A percentile compares a stretch with the other conserved stretches of the same genome.
Conservation (phyloP, 2,888 invertebrate genomes). For the Heliconius erato region DNA sequence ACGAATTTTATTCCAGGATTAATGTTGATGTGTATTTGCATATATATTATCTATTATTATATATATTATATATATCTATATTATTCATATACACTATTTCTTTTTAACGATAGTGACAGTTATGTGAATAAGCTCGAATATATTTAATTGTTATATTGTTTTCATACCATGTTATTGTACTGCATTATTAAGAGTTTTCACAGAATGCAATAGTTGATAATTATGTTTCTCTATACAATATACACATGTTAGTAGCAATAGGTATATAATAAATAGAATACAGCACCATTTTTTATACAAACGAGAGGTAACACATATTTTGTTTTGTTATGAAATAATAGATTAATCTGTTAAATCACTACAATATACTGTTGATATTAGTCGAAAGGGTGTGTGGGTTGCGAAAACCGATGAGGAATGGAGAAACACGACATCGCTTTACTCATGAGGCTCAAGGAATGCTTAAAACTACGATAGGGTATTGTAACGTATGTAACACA, state of each 20-base stretch:
- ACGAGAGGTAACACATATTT: constrained; percentile 70
- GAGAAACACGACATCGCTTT: constrained; percentile 70
- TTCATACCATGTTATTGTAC: constrained; percentile 68
- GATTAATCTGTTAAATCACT: constrained; percentile 80
- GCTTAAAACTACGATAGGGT: constrained; percentile 71
- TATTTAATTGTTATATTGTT: constrained; percentile 81
- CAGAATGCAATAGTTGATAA: constrained; percentile 73
- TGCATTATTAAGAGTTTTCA: constrained; percentile 68
- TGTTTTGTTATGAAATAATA: constrained; percentile 81
- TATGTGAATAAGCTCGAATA: constrained; percentile 63
- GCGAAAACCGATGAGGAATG: constrained; percentile 64
- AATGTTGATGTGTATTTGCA: constrained; percentile 76
- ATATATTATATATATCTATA: constrained; percentile 55
- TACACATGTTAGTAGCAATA: constrained; percentile 78
- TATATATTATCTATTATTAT: constrained; percentile 64
- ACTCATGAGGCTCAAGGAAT: constrained; percentile 77
- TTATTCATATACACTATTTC: constrained; percentile 83
- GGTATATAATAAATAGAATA: constrained; percentile 63
- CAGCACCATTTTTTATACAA: constrained; percentile 71
- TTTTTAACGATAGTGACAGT: constrained; percentile 71
- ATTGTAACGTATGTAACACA: constrained; percentile 39
- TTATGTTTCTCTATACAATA: constrained; percentile 76
- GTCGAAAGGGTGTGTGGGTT: constrained; percentile 77
- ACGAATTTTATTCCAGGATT: constrained; percentile 77
- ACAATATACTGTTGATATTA: constrained; percentile 66